These are phyloP conservation scores for Masnerella sp. DNA, from an alignment of 2,888 invertebrate species.

Conservation along the genomic window DNA sequence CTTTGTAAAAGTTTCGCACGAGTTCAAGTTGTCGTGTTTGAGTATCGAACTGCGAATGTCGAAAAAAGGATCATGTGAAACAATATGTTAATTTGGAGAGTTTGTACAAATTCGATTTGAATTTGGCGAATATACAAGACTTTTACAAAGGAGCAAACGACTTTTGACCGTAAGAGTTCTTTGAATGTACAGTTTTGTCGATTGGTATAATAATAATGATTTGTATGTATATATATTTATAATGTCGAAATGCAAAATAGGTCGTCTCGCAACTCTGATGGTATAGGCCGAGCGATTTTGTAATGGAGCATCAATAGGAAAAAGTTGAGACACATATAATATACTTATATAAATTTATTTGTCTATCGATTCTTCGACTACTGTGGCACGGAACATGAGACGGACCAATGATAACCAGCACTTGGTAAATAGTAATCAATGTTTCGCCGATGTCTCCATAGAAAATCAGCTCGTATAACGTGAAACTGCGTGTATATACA, in stretches of 20 bases:
- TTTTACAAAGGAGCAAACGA: too few relatives aligned
- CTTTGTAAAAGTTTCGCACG: too few relatives aligned
- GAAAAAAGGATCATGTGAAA: too few relatives aligned
- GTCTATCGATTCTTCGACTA: constrained; percentile 53
- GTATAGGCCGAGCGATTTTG: constrained; percentile 56
- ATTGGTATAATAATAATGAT: constrained; percentile 1
- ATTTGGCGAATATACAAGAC: too few relatives aligned
- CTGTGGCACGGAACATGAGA: constrained; percentile 60
- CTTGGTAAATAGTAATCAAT: constrained; percentile 54
- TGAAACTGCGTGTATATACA: constrained; percentile 65
- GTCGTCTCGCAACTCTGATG: constrained; percentile 57
- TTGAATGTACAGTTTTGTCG: too few relatives aligned
- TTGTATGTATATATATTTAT: constrained; percentile 24
- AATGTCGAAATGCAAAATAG: constrained; percentile 46
- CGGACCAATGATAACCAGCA: constrained; percentile 59
- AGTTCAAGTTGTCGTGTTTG: too few relatives aligned
- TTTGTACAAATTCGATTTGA: too few relatives aligned
- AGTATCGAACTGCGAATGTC: too few relatives aligned
- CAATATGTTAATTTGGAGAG: too few relatives aligned
- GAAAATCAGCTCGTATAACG: constrained; percentile 61
- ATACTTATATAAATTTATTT: constrained; percentile 60
- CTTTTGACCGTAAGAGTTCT: too few relatives aligned
- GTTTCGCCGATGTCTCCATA: constrained; percentile 48
- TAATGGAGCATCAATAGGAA: constrained; percentile 53
- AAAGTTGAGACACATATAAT: constrained; percentile 53